Evolutionary conservation across 2,797 vertebrate genomes (phyloP), one percentile per base, ranked within the genome.

Genomic region (Anguilla marmorata): DNA sequence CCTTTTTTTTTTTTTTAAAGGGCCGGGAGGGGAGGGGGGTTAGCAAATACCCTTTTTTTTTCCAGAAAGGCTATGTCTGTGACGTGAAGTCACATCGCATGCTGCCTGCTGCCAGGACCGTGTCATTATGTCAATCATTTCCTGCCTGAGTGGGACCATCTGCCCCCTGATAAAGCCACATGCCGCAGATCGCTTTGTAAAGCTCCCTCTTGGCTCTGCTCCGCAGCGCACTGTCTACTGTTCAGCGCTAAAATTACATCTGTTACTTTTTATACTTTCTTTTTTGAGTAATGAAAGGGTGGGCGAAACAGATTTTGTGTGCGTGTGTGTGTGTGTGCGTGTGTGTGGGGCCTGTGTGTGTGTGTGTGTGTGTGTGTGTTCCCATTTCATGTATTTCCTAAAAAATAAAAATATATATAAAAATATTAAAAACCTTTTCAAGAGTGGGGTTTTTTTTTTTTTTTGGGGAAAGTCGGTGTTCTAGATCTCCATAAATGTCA

Each of bases 41-140:
- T 76, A 60, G 50, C 87, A 6, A 48, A 87, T 84, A 41, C 27
- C n/a, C 7, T 50, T 27, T 4, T 21, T 52, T 87, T 82, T 69
- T 21, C 27, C 50, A 88, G 72, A 58, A 88, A 82, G 83, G 66
- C 66, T 84, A 58, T 80, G 14, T 30, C 72, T 14, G n/a, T 87
- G 88, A 89, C 86, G 86, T n/a, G 50, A 9, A 45, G 50, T 19
- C 37, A 74, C 56, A 74, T 86, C 90, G 89, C 83, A 87, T 63
- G 76, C 80, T 86, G 93, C 92, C 93, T 79, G 85, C 50, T 90
- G 91, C 90, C 92, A 93, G 91, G 93, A 91, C 83, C 90, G 87
- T 94, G 94, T 96, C 96, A 96, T 95, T 96, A 94, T 97, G 96
- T 96, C 96, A 93, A 92, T 89, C 96, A 96, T 95, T 95, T 96